Evolutionary conservation across 1,140 invertebrate species (phyloP).

Genomic region (Archivesica marissinica): DNA sequence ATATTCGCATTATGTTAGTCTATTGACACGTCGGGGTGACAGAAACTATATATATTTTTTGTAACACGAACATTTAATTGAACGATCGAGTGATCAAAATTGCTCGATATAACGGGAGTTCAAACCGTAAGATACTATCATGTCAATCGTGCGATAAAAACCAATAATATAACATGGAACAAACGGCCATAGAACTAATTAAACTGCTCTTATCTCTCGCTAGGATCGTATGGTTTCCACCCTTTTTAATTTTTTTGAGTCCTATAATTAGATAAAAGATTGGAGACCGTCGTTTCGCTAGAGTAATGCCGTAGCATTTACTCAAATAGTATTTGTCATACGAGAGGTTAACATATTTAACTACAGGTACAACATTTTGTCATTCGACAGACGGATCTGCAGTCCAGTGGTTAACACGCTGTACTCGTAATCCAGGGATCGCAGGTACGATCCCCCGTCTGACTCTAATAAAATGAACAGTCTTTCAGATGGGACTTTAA

Average conservation of each 20-base stretch:
- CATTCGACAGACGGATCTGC: no score
- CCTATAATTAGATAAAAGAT: slow-evolving; percentile 29
- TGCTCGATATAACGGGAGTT: slow-evolving; percentile 34
- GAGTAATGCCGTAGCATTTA: slow-evolving; percentile 8
- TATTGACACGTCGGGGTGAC: slow-evolving; percentile 40
- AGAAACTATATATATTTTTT: slow-evolving; percentile 48
- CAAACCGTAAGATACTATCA: slow-evolving; percentile 31
- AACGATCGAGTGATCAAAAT: slow-evolving; percentile 56
- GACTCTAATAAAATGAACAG: no score
- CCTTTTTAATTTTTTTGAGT: background rate
- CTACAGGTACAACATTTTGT: no score
- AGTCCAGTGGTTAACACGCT: no score
- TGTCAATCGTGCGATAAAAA: slow-evolving; percentile 27
- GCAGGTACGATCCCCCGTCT: no score
- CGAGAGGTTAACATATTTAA: slow-evolving; percentile 4
- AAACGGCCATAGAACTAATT: slow-evolving; percentile 28
- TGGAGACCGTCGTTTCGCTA: slow-evolving; percentile 1
- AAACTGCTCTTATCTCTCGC: slow-evolving; percentile 10
- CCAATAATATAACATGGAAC: slow-evolving; percentile 3
- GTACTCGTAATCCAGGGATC: no score
- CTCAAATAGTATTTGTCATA: background rate
- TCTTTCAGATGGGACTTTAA: no score
- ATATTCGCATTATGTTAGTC: background rate
- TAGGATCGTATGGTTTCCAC: background rate
- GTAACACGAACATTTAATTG: slow-evolving; percentile 11